Base-by-base conservation (phyloP, 1,140 invertebrate genomes). In the Drosophila quadrilineata region DNA sequence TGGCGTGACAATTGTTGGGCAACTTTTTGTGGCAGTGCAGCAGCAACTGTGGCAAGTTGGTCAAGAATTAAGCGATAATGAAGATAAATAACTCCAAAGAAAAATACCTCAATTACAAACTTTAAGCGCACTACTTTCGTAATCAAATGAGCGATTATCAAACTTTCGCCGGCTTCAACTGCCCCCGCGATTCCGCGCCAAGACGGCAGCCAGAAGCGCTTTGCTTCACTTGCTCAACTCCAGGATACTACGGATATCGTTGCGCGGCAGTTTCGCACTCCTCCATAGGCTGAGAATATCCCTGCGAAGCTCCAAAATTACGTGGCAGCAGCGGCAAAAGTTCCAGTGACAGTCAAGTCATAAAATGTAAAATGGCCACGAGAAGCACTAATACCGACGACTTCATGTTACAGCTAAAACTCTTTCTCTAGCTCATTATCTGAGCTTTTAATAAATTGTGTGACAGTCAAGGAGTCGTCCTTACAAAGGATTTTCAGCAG, bases 91-190 rank as follows among this genome's bases (percentile, higher is more conserved):
- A 82, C 76, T 84, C 58, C 43, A 40, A 71, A 64, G 72, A 54
- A 72, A 76, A 76, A 82, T 77, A 84, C 77, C 76, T 84, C 76
- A 82, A 82, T 82, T 82, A 82, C 64, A 68, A 82, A 82, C 68
- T 82, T 82, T 46, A 41, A 46, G 79, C 72, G 65, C 75, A 70
- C 77, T 77, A 73, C 64, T 84, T 84, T 41, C 52, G 69, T 82
- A 82, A 82, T 82, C 77, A 84, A 82, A 84, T 82, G 76, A 82
- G 76, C 79, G 77, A 82, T 82, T 84, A 77, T 68, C 64, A 64
- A 82, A 76, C 43, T 76, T 75, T 70, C 24, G 36, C 56, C 38
- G 19, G 35, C 57, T n/a, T n/a, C n/a, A n/a, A n/a, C n/a, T n/a
- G n/a, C n/a, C n/a, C n/a, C n/a, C n/a, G n/a, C n/a, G n/a, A n/a